Conservation (phyloP, 2,113 vertebrate genomes). For the Hydrolagus affinis region DNA sequence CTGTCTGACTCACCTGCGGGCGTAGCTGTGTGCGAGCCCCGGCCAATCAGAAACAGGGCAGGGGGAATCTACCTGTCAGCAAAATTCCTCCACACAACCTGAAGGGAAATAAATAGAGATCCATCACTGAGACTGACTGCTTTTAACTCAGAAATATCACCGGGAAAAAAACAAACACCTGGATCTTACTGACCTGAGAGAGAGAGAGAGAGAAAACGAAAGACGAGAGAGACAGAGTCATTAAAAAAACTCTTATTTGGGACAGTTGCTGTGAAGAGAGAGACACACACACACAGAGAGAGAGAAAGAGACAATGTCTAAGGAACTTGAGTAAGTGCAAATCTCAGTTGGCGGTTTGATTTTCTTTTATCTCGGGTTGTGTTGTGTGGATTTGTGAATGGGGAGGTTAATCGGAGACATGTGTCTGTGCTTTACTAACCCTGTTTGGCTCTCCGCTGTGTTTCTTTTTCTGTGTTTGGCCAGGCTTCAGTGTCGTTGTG, state of each 20-base stretch:
- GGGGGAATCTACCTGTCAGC: constrained; percentile 29
- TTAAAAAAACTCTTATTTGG: constrained; percentile 10
- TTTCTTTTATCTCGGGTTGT: background rate
- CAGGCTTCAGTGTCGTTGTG: background rate
- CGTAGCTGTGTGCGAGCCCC: constrained; percentile 22
- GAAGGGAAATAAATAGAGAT: constrained; percentile 31
- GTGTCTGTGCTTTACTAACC: too few species aligned
- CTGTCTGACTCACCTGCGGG: constrained; percentile 32
- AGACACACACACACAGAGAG: too few species aligned
- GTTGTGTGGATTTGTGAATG: background rate
- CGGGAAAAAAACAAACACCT: constrained; percentile 28
- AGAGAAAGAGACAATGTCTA: constrained; percentile 19
- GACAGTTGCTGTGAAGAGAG: constrained; percentile 2
- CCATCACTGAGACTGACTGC: constrained; percentile 13
- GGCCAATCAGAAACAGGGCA: constrained; percentile 22
- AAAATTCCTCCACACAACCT: constrained; percentile 31
- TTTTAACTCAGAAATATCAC: constrained; percentile 31
- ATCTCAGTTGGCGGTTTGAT: background rate
- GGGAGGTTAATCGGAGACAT: background rate
- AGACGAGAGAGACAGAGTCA: background rate
- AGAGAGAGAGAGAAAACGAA: background rate
- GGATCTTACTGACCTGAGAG: constrained; percentile 28
- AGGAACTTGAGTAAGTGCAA: constrained; percentile 26
- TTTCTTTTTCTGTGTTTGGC: background rate
- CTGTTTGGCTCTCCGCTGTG: background rate